Conservation (phyloP, 2,888 invertebrate species). For the Exocentrus adspersus region DNA sequence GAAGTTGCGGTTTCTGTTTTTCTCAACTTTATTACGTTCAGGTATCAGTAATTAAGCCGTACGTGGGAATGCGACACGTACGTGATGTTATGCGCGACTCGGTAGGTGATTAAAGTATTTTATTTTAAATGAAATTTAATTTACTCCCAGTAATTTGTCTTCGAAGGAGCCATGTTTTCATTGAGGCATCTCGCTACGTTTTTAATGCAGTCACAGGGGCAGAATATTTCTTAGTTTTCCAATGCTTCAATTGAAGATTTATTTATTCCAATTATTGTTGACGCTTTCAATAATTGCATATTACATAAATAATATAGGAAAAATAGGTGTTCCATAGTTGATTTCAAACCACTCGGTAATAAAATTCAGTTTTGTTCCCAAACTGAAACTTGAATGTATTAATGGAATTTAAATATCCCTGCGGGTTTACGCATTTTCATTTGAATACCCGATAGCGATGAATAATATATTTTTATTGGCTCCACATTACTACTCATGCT, state of each 20-base stretch:
- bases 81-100: slow-evolving; percentile 3
- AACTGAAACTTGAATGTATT: background rate
- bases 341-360: background rate
- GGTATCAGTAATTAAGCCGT: background rate
- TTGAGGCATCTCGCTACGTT: background rate
- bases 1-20: background rate
- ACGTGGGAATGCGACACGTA: background rate
- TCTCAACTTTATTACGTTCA: slow-evolving; percentile 2
- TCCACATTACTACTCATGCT: background rate
- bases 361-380: background rate
- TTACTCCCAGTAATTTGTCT: background rate
- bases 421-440: background rate
- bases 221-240: too few species aligned
- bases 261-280: too few species aligned
- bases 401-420: slow-evolving; percentile 1
- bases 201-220: background rate
- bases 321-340: too few species aligned
- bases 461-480: slow-evolving; percentile 22
- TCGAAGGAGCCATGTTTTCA: background rate
- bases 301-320: too few species aligned
- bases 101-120: slow-evolving; percentile 2
- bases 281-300: too few species aligned
- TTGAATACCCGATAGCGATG: slow-evolving; percentile 10
- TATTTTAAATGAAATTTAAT: background rate
- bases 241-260: too few species aligned